A percentile compares a stretch with the other conserved stretches of the same genome.
Conservation (phyloP, 2,113 vertebrate genomes). For the Oryzias melastigma region DNA sequence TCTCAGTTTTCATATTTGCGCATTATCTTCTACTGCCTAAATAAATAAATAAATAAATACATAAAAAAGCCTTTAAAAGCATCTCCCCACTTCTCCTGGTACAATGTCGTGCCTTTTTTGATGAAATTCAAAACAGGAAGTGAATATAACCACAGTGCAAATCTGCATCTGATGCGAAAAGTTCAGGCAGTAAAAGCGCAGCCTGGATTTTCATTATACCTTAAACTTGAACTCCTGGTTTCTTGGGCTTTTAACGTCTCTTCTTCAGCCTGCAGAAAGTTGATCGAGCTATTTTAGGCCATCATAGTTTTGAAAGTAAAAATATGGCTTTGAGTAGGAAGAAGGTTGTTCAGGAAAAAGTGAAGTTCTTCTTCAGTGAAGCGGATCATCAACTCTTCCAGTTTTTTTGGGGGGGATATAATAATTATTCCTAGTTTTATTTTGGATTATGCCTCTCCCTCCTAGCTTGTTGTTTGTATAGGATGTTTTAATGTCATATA, state of each 20-base stretch:
- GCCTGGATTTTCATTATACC: background rate
- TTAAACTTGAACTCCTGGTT: background rate
- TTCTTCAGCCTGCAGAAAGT: background rate
- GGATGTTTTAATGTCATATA: too few species aligned
- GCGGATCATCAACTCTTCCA: too few species aligned
- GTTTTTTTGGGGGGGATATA: too few species aligned
- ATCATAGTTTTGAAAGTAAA: constrained; percentile 1
- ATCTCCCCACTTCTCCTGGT: background rate
- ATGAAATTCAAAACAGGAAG: background rate
- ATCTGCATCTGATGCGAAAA: background rate
- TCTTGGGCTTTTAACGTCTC: background rate
- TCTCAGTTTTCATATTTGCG: background rate
- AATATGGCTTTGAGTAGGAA: background rate
- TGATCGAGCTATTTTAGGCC: constrained; percentile 15
- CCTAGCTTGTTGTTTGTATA: too few species aligned
- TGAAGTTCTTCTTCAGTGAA: background rate
- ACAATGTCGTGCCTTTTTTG: background rate
- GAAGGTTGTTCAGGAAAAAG: constrained; percentile 1
- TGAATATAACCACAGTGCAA: background rate
- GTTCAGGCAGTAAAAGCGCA: background rate
- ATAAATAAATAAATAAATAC: too few species aligned
- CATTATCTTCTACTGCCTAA: background rate
- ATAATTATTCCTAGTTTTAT: too few species aligned
- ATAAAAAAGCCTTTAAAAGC: background rate
- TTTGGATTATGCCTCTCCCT: too few species aligned